Evolutionary conservation across 2,113 vertebrate genomes (phyloP).

Genomic region (Danio rerio): GRCz12tu NC_133191.1:45051001-45051500

Average conservation of each 20-base stretch:
- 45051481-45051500: background rate
- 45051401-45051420: background rate
- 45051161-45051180: slow-evolving; percentile 83
- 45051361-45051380: background rate
- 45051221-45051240: slow-evolving; percentile 36
- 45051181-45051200: slow-evolving; percentile 9
- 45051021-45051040: slow-evolving; percentile 88
- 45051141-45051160: slow-evolving; percentile 87
- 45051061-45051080: slow-evolving; percentile 86
- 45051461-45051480: background rate
- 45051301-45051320: slow-evolving; percentile 23
- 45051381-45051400: background rate
- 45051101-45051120: slow-evolving; percentile 88
- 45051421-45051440: background rate
- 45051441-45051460: background rate
- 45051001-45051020: slow-evolving; percentile 89
- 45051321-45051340: slow-evolving; percentile 22
- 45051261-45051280: slow-evolving; percentile 38
- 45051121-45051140: slow-evolving; percentile 82
- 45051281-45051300: slow-evolving; percentile 39
- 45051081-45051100: slow-evolving; percentile 83
- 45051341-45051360: slow-evolving; percentile 10
- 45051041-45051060: slow-evolving; percentile 80
- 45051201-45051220: slow-evolving; percentile 40
- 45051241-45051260: slow-evolving; percentile 43